A percentile compares a stretch with the other conserved stretches of the same genome.
Conservation (phyloP, 1,140 invertebrate species). For the Drosophila ficusphila region DNA sequence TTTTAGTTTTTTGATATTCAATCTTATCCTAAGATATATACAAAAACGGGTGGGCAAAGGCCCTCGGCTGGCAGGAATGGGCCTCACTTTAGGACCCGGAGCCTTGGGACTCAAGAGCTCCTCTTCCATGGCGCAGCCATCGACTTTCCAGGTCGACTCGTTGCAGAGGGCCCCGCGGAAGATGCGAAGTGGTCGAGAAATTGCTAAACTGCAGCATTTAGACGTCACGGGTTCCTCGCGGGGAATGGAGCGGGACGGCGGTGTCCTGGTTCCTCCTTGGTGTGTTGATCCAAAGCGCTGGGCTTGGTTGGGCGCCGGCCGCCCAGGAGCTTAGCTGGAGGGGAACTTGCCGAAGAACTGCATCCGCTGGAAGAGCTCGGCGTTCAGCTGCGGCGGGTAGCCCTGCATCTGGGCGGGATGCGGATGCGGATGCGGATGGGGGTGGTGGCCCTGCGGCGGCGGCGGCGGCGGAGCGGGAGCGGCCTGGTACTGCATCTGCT, state of each 20-base stretch:
- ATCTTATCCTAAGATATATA: conserved; percentile 5
- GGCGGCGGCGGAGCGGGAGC: too few species aligned
- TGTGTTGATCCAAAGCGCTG: conserved; percentile 64
- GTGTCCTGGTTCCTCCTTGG: conserved; percentile 32
- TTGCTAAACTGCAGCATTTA: conserved; percentile 61
- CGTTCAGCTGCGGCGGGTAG: conserved; percentile 59
- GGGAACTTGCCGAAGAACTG: conserved; percentile 81
- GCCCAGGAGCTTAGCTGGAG: conserved; percentile 58
- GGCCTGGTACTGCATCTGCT: conserved; percentile 60
- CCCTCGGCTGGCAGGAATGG: conserved; percentile 15
- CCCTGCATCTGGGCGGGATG: conserved; percentile 52
- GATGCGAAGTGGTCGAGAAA: conserved; percentile 7
- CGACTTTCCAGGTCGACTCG: conserved; percentile 71
- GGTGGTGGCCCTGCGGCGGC: conserved; percentile 2
- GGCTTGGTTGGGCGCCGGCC: conserved; percentile 39
- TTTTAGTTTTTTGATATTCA: background rate
- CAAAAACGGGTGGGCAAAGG: conserved; percentile 33
- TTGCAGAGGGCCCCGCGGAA: conserved; percentile 11
- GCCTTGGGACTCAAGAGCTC: background rate
- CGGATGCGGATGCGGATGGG: background rate
- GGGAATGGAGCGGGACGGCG: background rate
- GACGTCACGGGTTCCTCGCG: conserved; percentile 51
- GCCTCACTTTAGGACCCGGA: background rate
- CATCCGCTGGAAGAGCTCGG: conserved; percentile 79
- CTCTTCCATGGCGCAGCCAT: conserved; percentile 1